Base-by-base conservation (phyloP, 2,797 vertebrate genomes). In the Meriones psammophilus region DNA sequence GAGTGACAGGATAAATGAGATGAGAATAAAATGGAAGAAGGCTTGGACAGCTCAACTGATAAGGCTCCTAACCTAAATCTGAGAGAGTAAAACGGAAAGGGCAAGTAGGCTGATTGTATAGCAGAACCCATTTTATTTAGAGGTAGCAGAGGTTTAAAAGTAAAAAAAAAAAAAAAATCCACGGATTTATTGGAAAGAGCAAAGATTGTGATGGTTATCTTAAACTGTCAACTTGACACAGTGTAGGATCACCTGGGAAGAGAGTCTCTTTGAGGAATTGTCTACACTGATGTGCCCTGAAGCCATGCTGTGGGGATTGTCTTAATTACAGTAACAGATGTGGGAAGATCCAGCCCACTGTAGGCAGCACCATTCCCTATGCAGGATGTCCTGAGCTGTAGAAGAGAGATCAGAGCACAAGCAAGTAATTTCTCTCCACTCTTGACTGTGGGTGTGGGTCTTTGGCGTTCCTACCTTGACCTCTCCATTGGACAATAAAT, bases 121-220 rank as follows among this genome's bases (percentile, higher is more conserved):
- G 24, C 33, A 66, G 81, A 76, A n/a, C 36, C 30, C 14, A 9
- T 77, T n/a, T 95, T n/a, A 46, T 15, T 15, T 0, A 0, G 15
- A 20, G 46, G 8, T 14, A 74, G 71, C 58, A 76, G 92, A 89
- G 76, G 88, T 50, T 69, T 81, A 58, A 24, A 42, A 74, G 39
- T 42, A 58, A 71, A 7, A 68, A 95, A 80, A 68, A 95, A 80
- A 56, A 64, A 13, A 89, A 80, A 77, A 56, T 87, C 39, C 15
- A 8, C 3, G 1, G 5, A 60, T 30, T 7, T 68, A 18, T 92
- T 91, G 89, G 73, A 90, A 88, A 74, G 15, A 88, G 33, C 64
- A 71, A 69, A 36, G 9, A 7, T 22, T 71, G 33, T 71, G 22
- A 28, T 58, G 33, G 68, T 56, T 39, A 56, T 33, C 50, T 71